A percentile compares a stretch with the other conserved stretches of the same genome.
These are phyloP conservation scores for Nephotettix cincticeps DNA, from an alignment of 1,140 invertebrate species.

Conservation along the genomic window DNA sequence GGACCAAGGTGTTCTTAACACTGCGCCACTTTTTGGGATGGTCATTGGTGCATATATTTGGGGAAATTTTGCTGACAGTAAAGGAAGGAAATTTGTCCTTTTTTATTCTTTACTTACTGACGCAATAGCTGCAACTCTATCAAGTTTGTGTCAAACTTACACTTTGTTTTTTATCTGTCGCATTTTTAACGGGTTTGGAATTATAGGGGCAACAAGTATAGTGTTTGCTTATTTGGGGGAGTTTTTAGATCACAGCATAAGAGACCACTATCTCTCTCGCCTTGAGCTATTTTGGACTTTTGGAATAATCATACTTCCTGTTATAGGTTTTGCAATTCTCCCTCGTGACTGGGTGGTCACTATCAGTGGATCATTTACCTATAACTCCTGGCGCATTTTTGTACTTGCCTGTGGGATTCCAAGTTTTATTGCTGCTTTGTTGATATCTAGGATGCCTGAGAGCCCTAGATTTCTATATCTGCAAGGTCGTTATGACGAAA, in stretches of 20 bases:
- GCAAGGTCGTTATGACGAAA: not conserved
- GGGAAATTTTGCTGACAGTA: constrained; percentile 81
- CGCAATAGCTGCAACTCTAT: constrained; percentile 68
- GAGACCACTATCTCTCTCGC: constrained; percentile 72
- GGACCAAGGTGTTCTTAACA: constrained; percentile 70
- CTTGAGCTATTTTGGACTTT: constrained; percentile 80
- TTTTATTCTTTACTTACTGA: constrained; percentile 77
- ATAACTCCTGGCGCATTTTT: constrained; percentile 1
- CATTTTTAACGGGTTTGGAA: constrained; percentile 79
- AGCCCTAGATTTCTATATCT: not conserved
- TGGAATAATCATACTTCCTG: constrained; percentile 67
- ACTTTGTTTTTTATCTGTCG: constrained; percentile 72
- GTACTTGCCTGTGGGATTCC: not conserved
- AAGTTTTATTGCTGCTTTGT: not conserved
- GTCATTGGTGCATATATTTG: constrained; percentile 83
- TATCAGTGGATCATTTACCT: not conserved
- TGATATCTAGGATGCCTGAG: not conserved
- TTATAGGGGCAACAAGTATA: constrained; percentile 73
- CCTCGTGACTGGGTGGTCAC: not conserved
- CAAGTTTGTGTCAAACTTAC: constrained; percentile 73
- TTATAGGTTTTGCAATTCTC: not conserved
- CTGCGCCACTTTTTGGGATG: constrained; percentile 75
- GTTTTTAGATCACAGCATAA: constrained; percentile 70
- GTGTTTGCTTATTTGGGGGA: constrained; percentile 75
- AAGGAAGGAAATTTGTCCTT: constrained; percentile 71